Base-by-base conservation (phyloP, 2,113 vertebrate species). In the Periophthalmodon schlosseri region DNA sequence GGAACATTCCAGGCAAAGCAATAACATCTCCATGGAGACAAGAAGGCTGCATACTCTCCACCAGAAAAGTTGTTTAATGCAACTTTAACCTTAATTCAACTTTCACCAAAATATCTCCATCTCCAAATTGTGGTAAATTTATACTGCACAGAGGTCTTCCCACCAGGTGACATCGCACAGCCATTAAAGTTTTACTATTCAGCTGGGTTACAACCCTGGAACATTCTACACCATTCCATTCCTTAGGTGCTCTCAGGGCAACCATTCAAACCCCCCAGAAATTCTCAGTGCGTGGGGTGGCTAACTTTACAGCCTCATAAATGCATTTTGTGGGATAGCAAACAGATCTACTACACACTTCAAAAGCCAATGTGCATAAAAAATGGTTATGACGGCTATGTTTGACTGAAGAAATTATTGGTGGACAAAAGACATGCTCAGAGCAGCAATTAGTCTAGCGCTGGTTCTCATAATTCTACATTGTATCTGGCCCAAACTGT, bases 141-240 rank as follows among this genome's bases (percentile, higher is more conserved):
- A 88, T 85, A 75, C 82, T 72, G n/a, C 47, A 81, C 86, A 80
- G 65, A 49, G 72, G 81, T 87, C 83, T 84, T 75, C 86, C 76
- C 63, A 1, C 85, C 86, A 87, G 34, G 34, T 20, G 33, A 83
- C 88, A 86, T 88, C 83, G 86, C 64, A 16, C 63, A 80, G 80
- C 78, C 52, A 61, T 83, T 77, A 88, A 84, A 80, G 83, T 80
- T 72, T 74, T 77, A 76, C 81, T 77, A 68, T 82, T 81, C 67
- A 76, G 67, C 75, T 39, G 74, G 84, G 85, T 82, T 83, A 80
- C 70, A 76, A 60, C 78, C 85, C 72, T 61, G 52, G 77, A 72
- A 68, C 77, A n/a, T 77, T 86, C 82, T 56, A 85, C 80, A 76
- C 66, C 71, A 50, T 83, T 69, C 73, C 72, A 74, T 81, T 81